Evolutionary conservation across 2,797 vertebrate genomes (phyloP), one percentile per base, ranked within the genome.

Genomic region (Channa striata): DNA sequence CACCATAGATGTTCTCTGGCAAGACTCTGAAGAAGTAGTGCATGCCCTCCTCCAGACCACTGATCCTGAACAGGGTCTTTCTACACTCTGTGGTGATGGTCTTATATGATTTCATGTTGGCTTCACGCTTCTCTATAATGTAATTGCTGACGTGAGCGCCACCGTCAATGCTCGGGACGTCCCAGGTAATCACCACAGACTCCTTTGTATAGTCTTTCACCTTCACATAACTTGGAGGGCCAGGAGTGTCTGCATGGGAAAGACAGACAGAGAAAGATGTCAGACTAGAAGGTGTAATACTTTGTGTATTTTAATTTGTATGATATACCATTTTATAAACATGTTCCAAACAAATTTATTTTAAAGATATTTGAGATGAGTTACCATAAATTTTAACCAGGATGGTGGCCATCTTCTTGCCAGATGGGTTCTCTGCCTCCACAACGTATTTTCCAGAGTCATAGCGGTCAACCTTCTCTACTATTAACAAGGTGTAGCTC

Each of bases 361-460:
- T 19, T 49, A 1, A 19, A 7, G 19, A 51, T 21, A 59, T 11
- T 13, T 65, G 5, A 1, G 3, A 14, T 11, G n/a, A 89, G 96
- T 82, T 93, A 99, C 98, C 98, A 17, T 97, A 99, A 49, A 99
- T 92, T 93, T 99, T 99, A 57, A 99, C 98, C 77, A 98, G 92
- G 74, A 99, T 91, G 40, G 94, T 97, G 72, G 96, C 90, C 49
- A 94, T 95, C 88, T 99, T 99, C 90, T 99, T 99, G 87, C 98
- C 98, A 70, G 97, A 98, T 57, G 96, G 97, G 87, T 99, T 99
- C 92, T 99, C 98, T n/a, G 97, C 97, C 85, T 99, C 98, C 77
- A 99, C 91, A 37, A 95, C 54, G 5, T 99, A 99, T 94, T 99
- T 99, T 80, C 98, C 98, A 68, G 97, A 96, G 30, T 99, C 98